Base-by-base conservation (phyloP, 2,888 invertebrate genomes). In the Drosophila phalerata region DNA sequence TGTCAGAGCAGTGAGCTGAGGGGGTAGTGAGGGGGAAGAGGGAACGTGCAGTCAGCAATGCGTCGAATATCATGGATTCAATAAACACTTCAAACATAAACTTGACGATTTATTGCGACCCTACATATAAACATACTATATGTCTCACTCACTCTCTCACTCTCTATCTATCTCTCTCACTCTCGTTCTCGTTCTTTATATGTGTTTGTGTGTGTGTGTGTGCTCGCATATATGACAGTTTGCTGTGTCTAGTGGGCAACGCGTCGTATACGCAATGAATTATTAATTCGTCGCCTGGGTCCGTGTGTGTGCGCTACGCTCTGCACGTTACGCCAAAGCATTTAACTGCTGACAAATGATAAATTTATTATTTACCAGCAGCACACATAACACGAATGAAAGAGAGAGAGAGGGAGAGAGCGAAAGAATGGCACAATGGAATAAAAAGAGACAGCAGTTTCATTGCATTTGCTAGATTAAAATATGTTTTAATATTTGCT, bases 51-150 rank as follows among this genome's bases (percentile, higher is more conserved):
- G 80, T 32, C 52, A 48, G 65, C 75, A 67, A 71, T 76, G 81
- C 76, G 79, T 85, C 81, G 82, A 86, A 90, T 84, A 92, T 92
- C 92, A 91, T 91, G 92, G 91, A 92, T 92, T 92, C 92, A 92
- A 92, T 92, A 92, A 92, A 92, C 91, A 91, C 92, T 92, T 92
- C 90, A 91, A 90, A 91, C 85, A 87, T 91, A 89, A 90, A 91
- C 89, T 91, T 90, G 81, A 88, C 91, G 90, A 91, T 91, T 91
- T 91, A 91, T 91, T 90, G 91, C 86, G 81, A 73, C 69, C 69
- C 66, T 60, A 45, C 69, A 57, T 22, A 4, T 22, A 22, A 22
- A 22, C 22, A 22, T 22, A 22, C 22, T 47, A 34, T 55, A 49
- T 62, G 47, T 49, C 22, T 48, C 30, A 48, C 47, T 13, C 34